Percentiles rank a stretch among this genome's conserved stretches.
Conservation (phyloP, 1,140 invertebrate species). For the Pentalonia nigronervosa region DNA sequence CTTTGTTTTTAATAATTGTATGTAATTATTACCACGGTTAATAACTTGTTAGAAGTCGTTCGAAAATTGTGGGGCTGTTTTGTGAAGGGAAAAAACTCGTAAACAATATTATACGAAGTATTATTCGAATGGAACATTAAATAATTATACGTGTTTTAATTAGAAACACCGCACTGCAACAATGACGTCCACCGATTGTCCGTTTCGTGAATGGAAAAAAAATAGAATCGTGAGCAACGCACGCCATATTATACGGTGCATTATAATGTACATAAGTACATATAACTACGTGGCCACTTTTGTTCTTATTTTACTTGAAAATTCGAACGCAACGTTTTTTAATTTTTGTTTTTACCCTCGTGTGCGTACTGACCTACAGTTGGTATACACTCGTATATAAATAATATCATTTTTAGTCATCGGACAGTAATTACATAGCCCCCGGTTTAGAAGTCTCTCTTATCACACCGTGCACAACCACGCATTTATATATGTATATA, state of each 20-base stretch:
- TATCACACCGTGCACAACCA: not conserved
- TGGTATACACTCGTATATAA: not conserved
- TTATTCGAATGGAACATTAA: not conserved
- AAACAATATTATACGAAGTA: not conserved
- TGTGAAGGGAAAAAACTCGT: not conserved
- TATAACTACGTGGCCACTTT: not conserved
- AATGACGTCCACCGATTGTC: not conserved
- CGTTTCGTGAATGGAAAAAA: conserved; percentile 19
- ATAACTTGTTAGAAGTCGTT: not conserved
- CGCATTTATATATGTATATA: not conserved
- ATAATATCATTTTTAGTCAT: conserved; percentile 27
- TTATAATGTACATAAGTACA: not conserved
- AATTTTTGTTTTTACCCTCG: not conserved
- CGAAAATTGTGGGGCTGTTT: not conserved
- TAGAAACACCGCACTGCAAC: conserved; percentile 22
- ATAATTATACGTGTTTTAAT: conserved; percentile 28
- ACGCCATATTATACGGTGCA: not conserved
- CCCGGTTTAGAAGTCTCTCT: not conserved
- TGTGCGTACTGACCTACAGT: not conserved
- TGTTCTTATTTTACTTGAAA: not conserved
- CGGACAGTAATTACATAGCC: conserved; percentile 25
- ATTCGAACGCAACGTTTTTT: not conserved
- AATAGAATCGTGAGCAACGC: not conserved
- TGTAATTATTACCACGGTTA: not conserved
- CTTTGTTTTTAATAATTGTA: not conserved